phyloP scores from a whole-genome alignment of 2,113 vertebrate genomes.

The Seriola rivoliana region DNA sequence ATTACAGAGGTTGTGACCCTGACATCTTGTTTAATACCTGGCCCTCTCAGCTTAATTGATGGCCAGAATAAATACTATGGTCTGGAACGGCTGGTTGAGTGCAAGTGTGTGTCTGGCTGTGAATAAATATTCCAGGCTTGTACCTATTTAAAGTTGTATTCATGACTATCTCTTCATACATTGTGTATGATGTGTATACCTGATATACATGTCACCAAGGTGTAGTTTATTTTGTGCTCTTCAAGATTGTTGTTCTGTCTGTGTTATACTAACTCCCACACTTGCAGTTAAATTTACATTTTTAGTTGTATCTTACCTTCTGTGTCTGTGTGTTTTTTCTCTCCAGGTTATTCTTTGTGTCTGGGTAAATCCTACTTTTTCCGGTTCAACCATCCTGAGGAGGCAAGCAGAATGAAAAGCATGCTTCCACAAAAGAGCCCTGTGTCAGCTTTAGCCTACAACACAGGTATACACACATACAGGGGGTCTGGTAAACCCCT shows the following conservation, averaged over 20 bases:
- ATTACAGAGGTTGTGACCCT: conserved; percentile 79
- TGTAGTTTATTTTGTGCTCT: background rate
- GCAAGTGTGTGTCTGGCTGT: conserved; percentile 52
- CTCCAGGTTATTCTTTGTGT: conserved; percentile 86
- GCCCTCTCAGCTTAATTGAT: conserved; percentile 77
- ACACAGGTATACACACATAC: conserved; percentile 78
- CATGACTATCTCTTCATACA: background rate
- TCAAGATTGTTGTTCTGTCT: background rate
- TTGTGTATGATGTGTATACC: too few species aligned
- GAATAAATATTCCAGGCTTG: conserved; percentile 50
- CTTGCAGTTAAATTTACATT: background rate
- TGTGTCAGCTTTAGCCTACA: conserved; percentile 82
- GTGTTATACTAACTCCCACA: background rate
- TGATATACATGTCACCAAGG: background rate
- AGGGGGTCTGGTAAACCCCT: background rate
- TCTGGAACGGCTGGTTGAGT: conserved; percentile 21
- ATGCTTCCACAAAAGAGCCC: conserved; percentile 86
- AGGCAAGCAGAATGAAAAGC: conserved; percentile 87
- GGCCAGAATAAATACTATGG: conserved; percentile 74
- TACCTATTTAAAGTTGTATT: conserved; percentile 24
- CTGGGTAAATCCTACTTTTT: conserved; percentile 87
- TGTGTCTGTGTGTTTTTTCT: conserved; percentile 28
- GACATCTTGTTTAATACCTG: conserved; percentile 81
- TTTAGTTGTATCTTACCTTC: background rate
- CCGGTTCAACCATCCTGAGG: conserved; percentile 87